A percentile compares a stretch with the other conserved stretches of the same genome.
Conservation (phyloP, 1,140 invertebrate species). For the Heliconius nattereri region DNA sequence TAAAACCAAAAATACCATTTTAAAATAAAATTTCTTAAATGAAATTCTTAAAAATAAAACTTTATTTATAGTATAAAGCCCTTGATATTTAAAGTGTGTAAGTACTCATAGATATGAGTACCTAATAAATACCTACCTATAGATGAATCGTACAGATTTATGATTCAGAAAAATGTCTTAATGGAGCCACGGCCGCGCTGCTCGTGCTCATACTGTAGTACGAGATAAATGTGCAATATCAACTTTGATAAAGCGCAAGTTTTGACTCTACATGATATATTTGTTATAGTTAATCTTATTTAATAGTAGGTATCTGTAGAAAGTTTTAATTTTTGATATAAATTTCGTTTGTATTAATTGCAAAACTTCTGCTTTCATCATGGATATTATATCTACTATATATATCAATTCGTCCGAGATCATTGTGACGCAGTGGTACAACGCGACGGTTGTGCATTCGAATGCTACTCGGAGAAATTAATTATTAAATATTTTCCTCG, state of each 20-base stretch:
- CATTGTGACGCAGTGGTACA: too few relatives aligned
- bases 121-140: slow-evolving; percentile 32
- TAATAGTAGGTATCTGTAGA: neutral
- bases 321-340: neutral
- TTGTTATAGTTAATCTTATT: slow-evolving; percentile 49
- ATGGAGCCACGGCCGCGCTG: slow-evolving; percentile 70
- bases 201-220: slow-evolving; percentile 38
- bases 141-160: slow-evolving; percentile 64
- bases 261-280: slow-evolving; percentile 75
- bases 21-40: neutral
- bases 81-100: slow-evolving; percentile 53
- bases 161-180: slow-evolving; percentile 79
- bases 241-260: slow-evolving; percentile 73
- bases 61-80: slow-evolving; percentile 17
- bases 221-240: slow-evolving; percentile 79
- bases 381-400: too few relatives aligned
- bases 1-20: too few relatives aligned
- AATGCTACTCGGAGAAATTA: too few relatives aligned
- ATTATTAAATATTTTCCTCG: too few relatives aligned
- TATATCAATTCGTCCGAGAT: too few relatives aligned
- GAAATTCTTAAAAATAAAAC: slow-evolving; percentile 13
- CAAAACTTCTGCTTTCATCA: neutral
- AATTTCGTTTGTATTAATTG: neutral
- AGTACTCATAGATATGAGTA: slow-evolving; percentile 72
- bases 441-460: too few relatives aligned